A percentile compares a stretch with the other conserved stretches of the same genome.
phyloP scores from a whole-genome alignment of 1,140 invertebrate species.

The Schlechtendalia chinensis region DNA sequence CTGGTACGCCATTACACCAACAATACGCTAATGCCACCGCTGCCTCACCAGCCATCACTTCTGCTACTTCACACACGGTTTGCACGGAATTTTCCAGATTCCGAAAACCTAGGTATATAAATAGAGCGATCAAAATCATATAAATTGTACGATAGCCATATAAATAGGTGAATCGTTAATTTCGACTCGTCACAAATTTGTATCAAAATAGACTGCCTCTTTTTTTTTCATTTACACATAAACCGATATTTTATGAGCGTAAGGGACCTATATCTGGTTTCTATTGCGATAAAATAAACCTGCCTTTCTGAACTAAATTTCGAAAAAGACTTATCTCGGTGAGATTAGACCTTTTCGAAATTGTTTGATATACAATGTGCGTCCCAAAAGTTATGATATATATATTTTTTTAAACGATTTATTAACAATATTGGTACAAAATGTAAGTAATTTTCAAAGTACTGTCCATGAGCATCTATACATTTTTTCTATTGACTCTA shows the following conservation, averaged over 20 bases:
- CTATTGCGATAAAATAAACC: constrained; percentile 27
- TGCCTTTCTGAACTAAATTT: constrained; percentile 25
- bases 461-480: no score
- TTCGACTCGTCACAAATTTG: not conserved
- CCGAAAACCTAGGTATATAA: constrained; percentile 35
- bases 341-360: constrained; percentile 28
- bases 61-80: constrained; percentile 18
- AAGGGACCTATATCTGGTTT: constrained; percentile 17
- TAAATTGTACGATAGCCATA: no score
- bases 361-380: constrained; percentile 34
- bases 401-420: no score
- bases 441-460: no score
- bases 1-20: constrained; percentile 1
- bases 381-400: no score
- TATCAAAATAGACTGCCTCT: not conserved
- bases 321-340: constrained; percentile 17
- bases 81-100: constrained; percentile 43
- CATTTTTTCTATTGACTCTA: no score
- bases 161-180: not conserved
- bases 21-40: not conserved
- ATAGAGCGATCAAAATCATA: no score
- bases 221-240: constrained; percentile 21
- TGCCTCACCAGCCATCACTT: not conserved
- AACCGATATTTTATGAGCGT: constrained; percentile 22
- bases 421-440: no score